Evolutionary conservation across 1,140 invertebrate genomes (phyloP), one percentile per base, ranked within the genome.

Genomic region (Lethrus apterus): DNA sequence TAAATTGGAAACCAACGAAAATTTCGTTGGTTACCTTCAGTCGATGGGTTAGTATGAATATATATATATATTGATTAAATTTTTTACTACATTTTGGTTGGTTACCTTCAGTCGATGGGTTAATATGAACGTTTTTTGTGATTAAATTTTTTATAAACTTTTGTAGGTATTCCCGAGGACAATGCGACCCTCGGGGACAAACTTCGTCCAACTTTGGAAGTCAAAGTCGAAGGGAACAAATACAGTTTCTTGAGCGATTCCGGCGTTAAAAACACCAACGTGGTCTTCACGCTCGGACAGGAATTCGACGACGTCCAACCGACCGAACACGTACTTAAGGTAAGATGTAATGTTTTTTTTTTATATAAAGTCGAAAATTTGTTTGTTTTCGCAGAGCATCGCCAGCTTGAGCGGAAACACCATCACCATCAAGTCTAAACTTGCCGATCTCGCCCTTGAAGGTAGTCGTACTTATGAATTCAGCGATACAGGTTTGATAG

Each of bases 1-100:
- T 14, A n/a, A 42, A n/a, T n/a, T 42, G 5, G 15, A 42, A 42
- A 42, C 10, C 24, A 42, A 42, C 23, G 40, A 42, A 42, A 42
- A 42, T 29, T 42, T 42, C 4, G 15, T 42, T 17, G 23, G n/a
- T 15, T 42, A 15, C n/a, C 17, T 42, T 3, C 24, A 14, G 10
- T 11, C 11, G 1, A 15, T 42, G 17, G 40, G 40, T 42, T 18
- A 1, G 20, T 4, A n/a, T n/a, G n/a, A n/a, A n/a, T n/a, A n/a
- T n/a, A n/a, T n/a, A n/a, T n/a, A n/a, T n/a, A n/a, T n/a, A n/a
- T n/a, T n/a, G n/a, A n/a, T n/a, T n/a, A n/a, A n/a, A n/a, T n/a
- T n/a, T n/a, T n/a, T n/a, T n/a, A 42, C 23, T 21, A 42, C 24
- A 42, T 26, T 29, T 42, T 42, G 2, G 15, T 42, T 17, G 23